A percentile compares a stretch with the other conserved stretches of the same genome.
These are phyloP conservation scores for Hedychridium roseum DNA, from an alignment of 2,888 invertebrate genomes.

Conservation along the genomic window DNA sequence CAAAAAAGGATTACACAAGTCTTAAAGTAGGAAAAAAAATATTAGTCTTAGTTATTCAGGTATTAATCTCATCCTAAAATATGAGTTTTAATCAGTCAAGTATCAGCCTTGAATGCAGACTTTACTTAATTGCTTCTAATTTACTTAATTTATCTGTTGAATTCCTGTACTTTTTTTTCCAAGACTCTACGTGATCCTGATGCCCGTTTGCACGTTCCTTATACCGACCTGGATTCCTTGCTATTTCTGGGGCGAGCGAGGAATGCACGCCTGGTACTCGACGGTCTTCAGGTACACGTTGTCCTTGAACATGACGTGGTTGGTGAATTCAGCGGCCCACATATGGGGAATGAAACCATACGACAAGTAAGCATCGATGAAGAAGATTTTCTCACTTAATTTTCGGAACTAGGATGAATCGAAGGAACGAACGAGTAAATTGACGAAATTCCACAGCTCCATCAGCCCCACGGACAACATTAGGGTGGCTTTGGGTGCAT, in stretches of 20 bases:
- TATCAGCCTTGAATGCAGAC: no score
- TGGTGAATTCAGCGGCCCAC: constrained; percentile 93
- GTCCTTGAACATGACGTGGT: constrained; percentile 87
- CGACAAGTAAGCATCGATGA: constrained; percentile 73
- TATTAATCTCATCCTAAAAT: no score
- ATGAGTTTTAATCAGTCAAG: no score
- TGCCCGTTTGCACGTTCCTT: constrained; percentile 81
- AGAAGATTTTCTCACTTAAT: no score
- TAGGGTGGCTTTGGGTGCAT: constrained; percentile 72
- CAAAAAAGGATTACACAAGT: no score
- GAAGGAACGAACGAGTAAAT: no score
- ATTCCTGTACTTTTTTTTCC: constrained; percentile 46
- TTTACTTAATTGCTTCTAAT: background rate
- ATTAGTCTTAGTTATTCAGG: no score
- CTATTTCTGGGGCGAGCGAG: constrained; percentile 78
- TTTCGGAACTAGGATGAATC: no score
- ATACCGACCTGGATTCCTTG: constrained; percentile 82
- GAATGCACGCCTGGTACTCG: constrained; percentile 79
- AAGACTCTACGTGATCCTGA: constrained; percentile 79
- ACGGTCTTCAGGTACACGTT: constrained; percentile 80
- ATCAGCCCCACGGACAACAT: constrained; percentile 77
- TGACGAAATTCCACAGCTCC: constrained; percentile 66
- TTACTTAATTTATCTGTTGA: background rate
- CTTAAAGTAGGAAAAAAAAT: no score
- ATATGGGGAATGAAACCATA: constrained; percentile 91